Base-by-base conservation (phyloP, 1,140 invertebrate genomes). In the Sinonovacula constricta region DNA sequence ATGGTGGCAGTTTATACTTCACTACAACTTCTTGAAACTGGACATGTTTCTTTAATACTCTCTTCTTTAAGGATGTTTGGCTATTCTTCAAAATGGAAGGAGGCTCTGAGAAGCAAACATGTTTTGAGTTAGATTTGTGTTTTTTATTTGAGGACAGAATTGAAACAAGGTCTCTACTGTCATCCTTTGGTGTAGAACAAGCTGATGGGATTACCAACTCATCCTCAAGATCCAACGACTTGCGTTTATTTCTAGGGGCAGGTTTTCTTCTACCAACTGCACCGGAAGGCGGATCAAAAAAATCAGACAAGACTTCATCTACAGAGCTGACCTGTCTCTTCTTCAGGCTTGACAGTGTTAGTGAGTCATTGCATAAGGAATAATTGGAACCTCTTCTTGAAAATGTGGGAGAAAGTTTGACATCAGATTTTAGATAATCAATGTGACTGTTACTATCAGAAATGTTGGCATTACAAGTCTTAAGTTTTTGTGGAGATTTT, bases 241-340 rank as follows among this genome's bases (percentile, higher is more conserved):
- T 76, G 30, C 72, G 53, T 39, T 80, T 86, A 53, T 54, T 81
- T 10, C 66, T 69, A 14, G 83, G 84, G 3, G 82, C 81, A 68
- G 77, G 75, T 54, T 74, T 72, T 36, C 82, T 62, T 54, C 63
- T 79, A 22, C 71, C 66, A 5, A 76, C 79, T 15, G 80, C 67
- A 24, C 69, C 78, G 39, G 80, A 65, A 30, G 84, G 84, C 31
- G 79, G 80, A 45, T 82, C 80, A 81, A 86, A 86, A 59, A 86
- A 84, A 36, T 86, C 84, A 15, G 84, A 82, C 22, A 86, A 51
- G 7, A 78, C 69, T 30, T 86, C 81, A 68, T 51, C 66, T 5
- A 84, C 60, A 12, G 62, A 54, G 59, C 53, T 66, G 26, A 10
- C 39, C 39, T 18, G 7, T 45, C 18, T 31, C 45, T 2, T 15